Base-by-base conservation (phyloP, 2,113 vertebrate genomes). In the Seriola dumerili region DNA sequence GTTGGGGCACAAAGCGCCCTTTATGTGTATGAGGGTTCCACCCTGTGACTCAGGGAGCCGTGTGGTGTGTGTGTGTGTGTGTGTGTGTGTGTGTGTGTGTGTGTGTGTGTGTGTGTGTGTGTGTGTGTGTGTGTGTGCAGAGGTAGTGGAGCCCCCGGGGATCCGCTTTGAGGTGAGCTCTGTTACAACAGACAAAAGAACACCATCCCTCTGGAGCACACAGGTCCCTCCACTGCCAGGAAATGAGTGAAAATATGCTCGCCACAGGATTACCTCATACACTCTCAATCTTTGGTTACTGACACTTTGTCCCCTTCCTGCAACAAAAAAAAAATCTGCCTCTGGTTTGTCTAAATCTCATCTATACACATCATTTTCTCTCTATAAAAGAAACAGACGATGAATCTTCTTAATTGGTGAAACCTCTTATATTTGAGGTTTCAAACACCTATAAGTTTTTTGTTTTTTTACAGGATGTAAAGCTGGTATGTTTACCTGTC, bases 1-100 rank as follows among this genome's bases (percentile, higher is more conserved):
- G 89, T 88, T 79, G 86, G 89, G 91, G 85, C 91, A 94, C 94
- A 94, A 94, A 91, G 92, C 89, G 8, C 44, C 89, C 93, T 94
- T 94, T 94, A 93, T 94, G 89, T 82, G 73, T 80, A 50, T 46
- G 44, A 90, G 88, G 90, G 90, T 93, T 89, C 93, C 93, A 89
- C 93, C 94, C 92, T 91, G 21, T 90, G 89, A 92, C 80, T 93
- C 92, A 91, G 91, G 80, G 86, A 91, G 81, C 73, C 23, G 23
- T 23, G 29, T 29, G 29, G n/a, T n/a, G n/a, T n/a, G n/a, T 2
- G 25, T 29, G 61, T 74, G 64, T 80, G 72, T 77, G 64, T 78
- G 59, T 79, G 62, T 75, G 58, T 71, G 25, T 29, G 25, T 29
- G 29, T 29, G 29, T 29, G 29, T 29, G 29, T 29, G 29, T 80